These are phyloP conservation scores for Rhamnusium bicolor DNA, from an alignment of 2,888 invertebrate genomes.

Conservation along the genomic window DNA sequence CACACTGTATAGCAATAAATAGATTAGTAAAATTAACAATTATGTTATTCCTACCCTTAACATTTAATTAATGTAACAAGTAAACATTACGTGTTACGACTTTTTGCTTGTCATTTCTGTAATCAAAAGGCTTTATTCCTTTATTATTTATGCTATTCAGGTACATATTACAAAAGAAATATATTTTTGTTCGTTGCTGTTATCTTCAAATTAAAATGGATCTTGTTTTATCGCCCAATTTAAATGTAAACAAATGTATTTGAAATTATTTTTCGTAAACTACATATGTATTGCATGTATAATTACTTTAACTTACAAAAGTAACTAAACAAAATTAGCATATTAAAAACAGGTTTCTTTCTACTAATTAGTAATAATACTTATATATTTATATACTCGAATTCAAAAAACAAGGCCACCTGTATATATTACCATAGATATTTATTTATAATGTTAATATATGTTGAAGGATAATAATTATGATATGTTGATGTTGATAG, in stretches of 20 bases:
- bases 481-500: conserved; percentile 55
- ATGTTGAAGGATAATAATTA: conserved; percentile 53
- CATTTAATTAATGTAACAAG: no score
- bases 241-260: conserved; percentile 2
- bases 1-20: no score
- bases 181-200: not conserved
- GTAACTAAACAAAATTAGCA: conserved; percentile 7
- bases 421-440: conserved; percentile 19
- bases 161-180: no score
- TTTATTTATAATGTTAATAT: conserved; percentile 50
- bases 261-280: not conserved
- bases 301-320: not conserved
- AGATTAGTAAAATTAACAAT: no score
- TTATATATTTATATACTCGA: conserved; percentile 5
- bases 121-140: no score
- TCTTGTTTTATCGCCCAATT: not conserved
- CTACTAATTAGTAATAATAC: conserved; percentile 15
- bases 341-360: conserved; percentile 20
- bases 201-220: not conserved
- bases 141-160: no score
- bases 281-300: not conserved
- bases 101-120: no score
- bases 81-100: no score
- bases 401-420: conserved; percentile 19
- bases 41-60: no score